Evolutionary conservation across 2,113 vertebrate genomes (phyloP).

Genomic region (Myxocyprinus asiaticus): DNA sequence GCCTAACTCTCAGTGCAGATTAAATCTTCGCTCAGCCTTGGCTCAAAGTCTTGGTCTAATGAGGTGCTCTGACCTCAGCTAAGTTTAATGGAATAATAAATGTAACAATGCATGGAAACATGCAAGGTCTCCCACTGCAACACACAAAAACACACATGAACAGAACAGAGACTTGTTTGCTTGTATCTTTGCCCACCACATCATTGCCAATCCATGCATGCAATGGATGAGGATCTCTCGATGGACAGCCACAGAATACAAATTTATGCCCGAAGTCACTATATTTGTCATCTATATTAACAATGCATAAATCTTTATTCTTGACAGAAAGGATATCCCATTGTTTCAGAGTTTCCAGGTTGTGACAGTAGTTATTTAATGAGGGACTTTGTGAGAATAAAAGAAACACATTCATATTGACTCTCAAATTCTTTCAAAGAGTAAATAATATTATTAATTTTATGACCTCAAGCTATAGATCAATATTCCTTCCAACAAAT

Average conservation of each 20-base stretch:
- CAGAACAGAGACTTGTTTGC: not conserved
- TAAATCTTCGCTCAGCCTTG: constrained; percentile 57
- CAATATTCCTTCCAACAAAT: no score
- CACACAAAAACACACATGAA: constrained; percentile 26
- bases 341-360: not conserved
- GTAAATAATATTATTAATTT: no score
- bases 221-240: constrained; percentile 30
- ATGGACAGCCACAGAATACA: constrained; percentile 46
- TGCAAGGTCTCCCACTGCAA: constrained; percentile 42
- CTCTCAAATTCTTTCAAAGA: no score
- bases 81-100: constrained; percentile 63
- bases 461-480: no score
- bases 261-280: constrained; percentile 24
- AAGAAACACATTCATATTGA: no score
- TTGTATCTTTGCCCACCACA: not conserved
- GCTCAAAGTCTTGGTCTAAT: constrained; percentile 58
- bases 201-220: constrained; percentile 31
- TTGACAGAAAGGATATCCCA: not conserved
- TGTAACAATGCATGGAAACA: constrained; percentile 58
- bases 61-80: constrained; percentile 55
- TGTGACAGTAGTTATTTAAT: not conserved
- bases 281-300: constrained; percentile 20
- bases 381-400: no score
- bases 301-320: constrained; percentile 28
- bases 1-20: constrained; percentile 53